Evolutionary conservation across 1,140 invertebrate genomes (phyloP).

Genomic region (Aphis craccivora): DNA sequence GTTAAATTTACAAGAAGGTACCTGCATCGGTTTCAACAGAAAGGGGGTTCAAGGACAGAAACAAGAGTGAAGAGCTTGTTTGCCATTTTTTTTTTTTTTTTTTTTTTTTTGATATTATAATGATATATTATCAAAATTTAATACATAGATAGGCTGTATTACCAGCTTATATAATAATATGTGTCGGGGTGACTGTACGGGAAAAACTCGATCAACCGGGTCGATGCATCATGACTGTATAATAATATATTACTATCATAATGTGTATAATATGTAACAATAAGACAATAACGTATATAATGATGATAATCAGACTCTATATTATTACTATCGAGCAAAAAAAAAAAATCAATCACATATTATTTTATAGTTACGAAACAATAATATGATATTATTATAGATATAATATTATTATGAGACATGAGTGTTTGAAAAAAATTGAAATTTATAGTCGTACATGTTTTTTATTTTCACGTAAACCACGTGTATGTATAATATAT

Average conservation of each 20-base stretch:
- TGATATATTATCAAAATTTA: background rate
- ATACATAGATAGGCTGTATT: background rate
- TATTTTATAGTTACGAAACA: background rate
- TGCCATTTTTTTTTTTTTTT: too few species aligned
- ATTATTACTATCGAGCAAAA: background rate
- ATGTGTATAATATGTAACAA: background rate
- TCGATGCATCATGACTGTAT: background rate
- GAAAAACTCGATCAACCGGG: background rate
- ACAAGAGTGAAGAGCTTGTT: background rate
- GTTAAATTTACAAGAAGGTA: background rate
- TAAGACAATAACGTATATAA: background rate
- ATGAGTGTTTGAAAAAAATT: background rate
- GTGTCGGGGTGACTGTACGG: background rate
- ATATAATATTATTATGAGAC: background rate
- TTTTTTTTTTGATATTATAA: background rate
- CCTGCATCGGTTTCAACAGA: background rate
- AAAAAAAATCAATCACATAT: background rate
- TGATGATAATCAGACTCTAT: background rate
- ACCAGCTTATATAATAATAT: background rate
- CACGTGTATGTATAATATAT: background rate
- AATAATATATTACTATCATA: background rate
- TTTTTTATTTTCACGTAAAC: background rate
- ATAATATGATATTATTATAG: background rate
- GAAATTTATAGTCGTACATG: background rate
- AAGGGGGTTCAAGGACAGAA: background rate